Evolutionary conservation across 2,888 invertebrate species (phyloP), one percentile per base, ranked within the genome.

Genomic region (Agrilus mali): DNA sequence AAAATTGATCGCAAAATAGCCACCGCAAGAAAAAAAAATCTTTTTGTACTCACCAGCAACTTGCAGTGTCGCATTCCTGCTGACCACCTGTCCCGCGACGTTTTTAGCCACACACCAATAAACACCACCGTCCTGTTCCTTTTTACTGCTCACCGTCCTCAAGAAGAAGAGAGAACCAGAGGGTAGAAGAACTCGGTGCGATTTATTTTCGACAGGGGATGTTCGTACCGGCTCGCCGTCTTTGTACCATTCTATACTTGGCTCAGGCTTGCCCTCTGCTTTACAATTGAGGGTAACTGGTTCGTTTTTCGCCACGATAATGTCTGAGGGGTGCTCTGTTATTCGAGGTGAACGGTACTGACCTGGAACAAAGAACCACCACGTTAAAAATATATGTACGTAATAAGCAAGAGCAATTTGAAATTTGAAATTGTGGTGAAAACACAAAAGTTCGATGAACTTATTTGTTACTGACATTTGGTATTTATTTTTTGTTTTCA

Each of bases 61-160:
- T 68, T 90, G 87, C 53, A 97, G 78, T 42, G 93, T 90, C 47
- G 95, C 96, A 69, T 95, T 95, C 59, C 86, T 80, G 67, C 93
- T 93, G 60, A 82, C 78, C 47, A 86, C 90, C 55, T 81, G 83
- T 48, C 96, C 96, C 48, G 85, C 86, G 52, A 80, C 77, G 70
- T 96, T 96, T 60, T 82, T 82, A 42, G 95, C 96, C 56, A 93
- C 87, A 70, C 96, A 96, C 87, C 94, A 93, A 68, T 96, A 96
- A 45, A 89, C 84, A 42, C 96, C 95, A 50, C 90, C 87, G 61
- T 89, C 89, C 59, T 88, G 87, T 61, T 90, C 89, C 71, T 90
- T 90, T 70, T 92, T 93, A 64, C 90, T 87, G 65, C 92, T 90
- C 70, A 89, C 85, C 54, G 93, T 93, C 61, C 88, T 80, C 53